Base-by-base conservation (phyloP, 1,140 invertebrate genomes). In the Pseudomyrmex dendroicus region DNA sequence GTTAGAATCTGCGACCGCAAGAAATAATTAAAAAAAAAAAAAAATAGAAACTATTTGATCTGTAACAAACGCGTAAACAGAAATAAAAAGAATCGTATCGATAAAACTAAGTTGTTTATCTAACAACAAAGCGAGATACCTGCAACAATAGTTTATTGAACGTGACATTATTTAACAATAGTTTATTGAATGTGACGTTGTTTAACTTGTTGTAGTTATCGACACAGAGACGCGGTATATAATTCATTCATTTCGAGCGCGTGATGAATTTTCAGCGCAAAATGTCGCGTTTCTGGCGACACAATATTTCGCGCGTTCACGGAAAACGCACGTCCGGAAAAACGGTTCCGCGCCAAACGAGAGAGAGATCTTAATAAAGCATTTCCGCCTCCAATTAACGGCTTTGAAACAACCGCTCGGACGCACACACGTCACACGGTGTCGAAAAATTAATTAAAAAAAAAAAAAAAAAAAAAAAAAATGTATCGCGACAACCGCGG, bases 271-370 rank as follows among this genome's bases (percentile, higher is more conserved):
- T 70, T n/a, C 44, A 80, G 44, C 76, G 44, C 44, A 59, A 80
- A 80, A 80, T 70, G 44, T 80, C 76, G 56, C 44, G 44, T 54
- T 54, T 57, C 52, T 48, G 72, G 64, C 59, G 25, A 56, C 59
- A 66, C 76, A 80, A 70, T 80, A 80, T 80, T 72, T 80, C 46
- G 66, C 76, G 46, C 54, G 66, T 80, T 56, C 70, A 48, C 35
- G 35, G 35, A 35, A 35, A 35, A 35, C 35, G 35, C 35, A 35
- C 35, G 35, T 35, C 35, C 35, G 66, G 20, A 72, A 77, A 80
- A 72, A 70, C 66, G 66, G 66, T 61, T 59, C 50, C 22, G 66
- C n/a, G 54, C 64, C 46, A 52, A 78, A 78, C 74, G 66, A 80
- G 35, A 35, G 35, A 35, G 35, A 35, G 64, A 66, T 80, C 76